Percentiles rank a stretch among this genome's conserved stretches.
These are phyloP conservation scores for Pimpla rufipes DNA, from an alignment of 2,888 invertebrate genomes.

Conservation along the genomic window DNA sequence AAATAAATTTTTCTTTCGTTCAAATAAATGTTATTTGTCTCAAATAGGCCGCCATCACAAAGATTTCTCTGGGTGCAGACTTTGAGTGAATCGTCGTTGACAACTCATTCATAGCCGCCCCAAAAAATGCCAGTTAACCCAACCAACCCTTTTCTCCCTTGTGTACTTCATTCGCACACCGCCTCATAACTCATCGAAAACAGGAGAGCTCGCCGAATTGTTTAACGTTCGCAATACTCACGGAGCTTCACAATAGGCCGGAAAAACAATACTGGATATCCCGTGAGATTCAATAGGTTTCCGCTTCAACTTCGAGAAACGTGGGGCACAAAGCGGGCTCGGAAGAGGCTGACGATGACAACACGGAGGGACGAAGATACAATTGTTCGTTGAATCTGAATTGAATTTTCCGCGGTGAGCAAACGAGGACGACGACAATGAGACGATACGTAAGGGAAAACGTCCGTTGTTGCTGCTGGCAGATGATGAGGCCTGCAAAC, in stretches of 20 bases:
- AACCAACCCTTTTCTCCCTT: no score
- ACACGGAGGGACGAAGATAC: background rate
- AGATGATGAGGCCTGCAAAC: constrained; percentile 1
- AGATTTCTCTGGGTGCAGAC: no score
- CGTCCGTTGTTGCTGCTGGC: background rate
- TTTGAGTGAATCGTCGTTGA: no score
- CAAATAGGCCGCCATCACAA: no score
- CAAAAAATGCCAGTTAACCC: no score
- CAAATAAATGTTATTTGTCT: no score
- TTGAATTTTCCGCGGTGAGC: background rate
- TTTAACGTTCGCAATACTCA: background rate
- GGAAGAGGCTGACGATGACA: background rate
- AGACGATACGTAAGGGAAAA: background rate
- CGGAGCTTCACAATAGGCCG: background rate
- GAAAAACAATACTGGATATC: constrained; percentile 10
- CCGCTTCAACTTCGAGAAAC: constrained; percentile 10
- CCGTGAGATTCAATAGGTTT: background rate
- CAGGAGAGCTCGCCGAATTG: background rate
- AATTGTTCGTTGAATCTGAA: constrained; percentile 2
- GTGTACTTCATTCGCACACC: background rate
- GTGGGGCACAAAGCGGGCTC: background rate
- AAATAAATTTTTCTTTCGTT: no score
- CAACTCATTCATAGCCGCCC: no score
- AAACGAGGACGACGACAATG: background rate
- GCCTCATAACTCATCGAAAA: background rate